A percentile compares a stretch with the other conserved stretches of the same genome.
phyloP scores from a whole-genome alignment of 2,113 vertebrate species.

The Microtus pennsylvanicus region DNA sequence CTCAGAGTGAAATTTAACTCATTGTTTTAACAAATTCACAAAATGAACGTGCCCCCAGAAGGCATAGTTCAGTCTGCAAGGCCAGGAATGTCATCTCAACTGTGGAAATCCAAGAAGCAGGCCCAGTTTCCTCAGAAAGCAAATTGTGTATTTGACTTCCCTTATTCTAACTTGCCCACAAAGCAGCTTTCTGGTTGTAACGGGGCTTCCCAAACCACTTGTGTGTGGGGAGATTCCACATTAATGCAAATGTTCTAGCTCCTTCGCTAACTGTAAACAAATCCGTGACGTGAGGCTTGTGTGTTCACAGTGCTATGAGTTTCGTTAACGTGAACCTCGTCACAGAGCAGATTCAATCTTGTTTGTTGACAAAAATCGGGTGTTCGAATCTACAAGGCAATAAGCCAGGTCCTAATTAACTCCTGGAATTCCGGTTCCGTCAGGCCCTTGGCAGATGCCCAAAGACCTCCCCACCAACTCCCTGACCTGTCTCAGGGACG shows the following conservation, averaged over 20 bases:
- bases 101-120: background rate
- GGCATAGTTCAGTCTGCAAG: background rate
- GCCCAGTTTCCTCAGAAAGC: constrained; percentile 20
- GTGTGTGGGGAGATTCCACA: background rate
- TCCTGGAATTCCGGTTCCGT: background rate
- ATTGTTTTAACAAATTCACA: background rate
- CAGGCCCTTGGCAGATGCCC: constrained; percentile 6
- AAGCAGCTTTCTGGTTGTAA: background rate
- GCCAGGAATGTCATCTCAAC: background rate
- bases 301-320: background rate
- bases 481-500: background rate
- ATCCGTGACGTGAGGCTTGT: background rate
- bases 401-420: constrained; percentile 54
- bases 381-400: constrained; percentile 52
- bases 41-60: constrained; percentile 7
- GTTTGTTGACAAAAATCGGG: constrained; percentile 64
- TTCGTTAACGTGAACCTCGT: constrained; percentile 20
- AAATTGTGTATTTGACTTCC: constrained; percentile 46
- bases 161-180: constrained; percentile 38
- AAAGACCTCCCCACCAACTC: constrained; percentile 18
- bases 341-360: constrained; percentile 48
- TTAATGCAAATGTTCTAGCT: constrained; percentile 14
- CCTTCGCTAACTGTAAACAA: constrained; percentile 22
- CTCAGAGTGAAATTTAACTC: constrained; percentile 41
- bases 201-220: constrained; percentile 21